Evolutionary conservation across 2,113 vertebrate species (phyloP).

Genomic region (Hippolais icterina): DNA sequence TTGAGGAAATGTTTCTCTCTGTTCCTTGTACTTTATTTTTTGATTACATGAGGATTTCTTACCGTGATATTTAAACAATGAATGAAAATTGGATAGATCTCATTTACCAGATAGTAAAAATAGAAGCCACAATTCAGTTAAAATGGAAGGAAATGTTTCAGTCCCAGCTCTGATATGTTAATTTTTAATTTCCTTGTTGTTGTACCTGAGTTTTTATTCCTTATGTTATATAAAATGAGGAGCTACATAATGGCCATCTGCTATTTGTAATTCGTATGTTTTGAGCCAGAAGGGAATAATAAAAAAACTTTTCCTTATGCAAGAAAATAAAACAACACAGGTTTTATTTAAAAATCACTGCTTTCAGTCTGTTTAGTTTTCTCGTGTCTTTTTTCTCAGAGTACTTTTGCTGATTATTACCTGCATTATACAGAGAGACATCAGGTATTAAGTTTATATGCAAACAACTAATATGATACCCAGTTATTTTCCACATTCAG

Average conservation of each 20-base stretch:
- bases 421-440: background rate
- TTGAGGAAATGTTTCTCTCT: background rate
- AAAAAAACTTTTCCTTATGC: background rate
- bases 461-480: background rate
- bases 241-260: background rate
- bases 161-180: background rate
- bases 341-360: background rate
- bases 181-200: background rate
- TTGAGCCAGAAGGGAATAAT: background rate
- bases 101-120: background rate
- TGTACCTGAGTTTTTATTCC: background rate
- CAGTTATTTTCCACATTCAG: background rate
- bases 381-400: background rate
- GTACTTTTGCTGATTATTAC: background rate
- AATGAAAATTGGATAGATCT: background rate
- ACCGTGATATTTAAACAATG: background rate
- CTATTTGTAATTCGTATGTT: slow-evolving; percentile 3
- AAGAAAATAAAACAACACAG: background rate
- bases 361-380: background rate
- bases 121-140: background rate
- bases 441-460: background rate
- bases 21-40: background rate
- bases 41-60: background rate
- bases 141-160: background rate
- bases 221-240: background rate